phyloP scores from a whole-genome alignment of 2,888 invertebrate species.

The Liposcelis brunnea region DNA sequence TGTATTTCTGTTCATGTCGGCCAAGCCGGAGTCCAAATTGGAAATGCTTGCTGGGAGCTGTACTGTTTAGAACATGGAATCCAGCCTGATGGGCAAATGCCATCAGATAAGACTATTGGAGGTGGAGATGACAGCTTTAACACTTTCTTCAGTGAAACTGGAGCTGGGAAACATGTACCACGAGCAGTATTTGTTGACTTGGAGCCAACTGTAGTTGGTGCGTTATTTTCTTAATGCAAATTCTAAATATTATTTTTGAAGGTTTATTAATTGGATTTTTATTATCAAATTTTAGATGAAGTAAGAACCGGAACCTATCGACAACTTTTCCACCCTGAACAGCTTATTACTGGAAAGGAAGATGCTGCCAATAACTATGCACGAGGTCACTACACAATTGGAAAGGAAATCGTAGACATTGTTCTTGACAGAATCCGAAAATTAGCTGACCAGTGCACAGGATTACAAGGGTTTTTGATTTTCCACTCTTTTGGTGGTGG shows the following conservation, averaged over 20 bases:
- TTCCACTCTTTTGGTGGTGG: conserved; percentile 39
- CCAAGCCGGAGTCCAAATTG: conserved; percentile 76
- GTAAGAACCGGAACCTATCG: conserved; percentile 86
- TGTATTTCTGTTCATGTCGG: conserved; percentile 65
- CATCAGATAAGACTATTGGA: conserved; percentile 58
- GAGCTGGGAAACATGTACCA: conserved; percentile 70
- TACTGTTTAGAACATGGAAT: conserved; percentile 75
- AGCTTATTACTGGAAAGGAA: conserved; percentile 90
- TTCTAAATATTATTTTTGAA: not conserved
- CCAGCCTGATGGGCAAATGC: conserved; percentile 75
- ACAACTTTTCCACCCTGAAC: conserved; percentile 93
- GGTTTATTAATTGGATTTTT: conserved; percentile 17
- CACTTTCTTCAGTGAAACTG: conserved; percentile 62
- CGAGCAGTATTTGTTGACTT: conserved; percentile 78
- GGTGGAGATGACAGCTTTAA: conserved; percentile 62
- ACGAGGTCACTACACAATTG: conserved; percentile 93
- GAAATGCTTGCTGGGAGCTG: conserved; percentile 79
- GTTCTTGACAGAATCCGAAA: conserved; percentile 76
- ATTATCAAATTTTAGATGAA: conserved; percentile 48
- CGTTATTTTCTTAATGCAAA: conserved; percentile 22
- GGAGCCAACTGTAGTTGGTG: conserved; percentile 84
- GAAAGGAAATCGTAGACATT: conserved; percentile 82
- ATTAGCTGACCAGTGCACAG: conserved; percentile 72
- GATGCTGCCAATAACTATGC: conserved; percentile 97
- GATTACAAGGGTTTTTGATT: conserved; percentile 38